phyloP scores from a whole-genome alignment of 2,113 vertebrate species.

The Tympanuchus pallidicinctus region DNA sequence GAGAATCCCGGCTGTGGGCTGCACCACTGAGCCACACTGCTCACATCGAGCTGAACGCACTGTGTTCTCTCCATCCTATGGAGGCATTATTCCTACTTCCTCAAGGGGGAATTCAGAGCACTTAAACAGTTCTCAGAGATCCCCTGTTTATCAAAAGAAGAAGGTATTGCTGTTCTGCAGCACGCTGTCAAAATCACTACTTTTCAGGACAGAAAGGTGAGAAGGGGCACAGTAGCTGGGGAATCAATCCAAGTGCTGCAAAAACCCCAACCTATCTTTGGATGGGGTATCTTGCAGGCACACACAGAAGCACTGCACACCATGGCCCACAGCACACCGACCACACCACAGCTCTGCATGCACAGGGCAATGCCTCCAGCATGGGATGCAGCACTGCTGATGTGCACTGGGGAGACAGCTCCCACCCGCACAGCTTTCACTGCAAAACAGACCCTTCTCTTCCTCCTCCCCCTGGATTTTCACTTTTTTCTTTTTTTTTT shows the following conservation, averaged over 20 bases:
- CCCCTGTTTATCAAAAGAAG: not conserved
- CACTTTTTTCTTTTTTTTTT: not conserved
- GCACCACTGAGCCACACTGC: not conserved
- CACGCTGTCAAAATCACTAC: slow-evolving; percentile 12
- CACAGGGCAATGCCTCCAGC: slow-evolving; percentile 10
- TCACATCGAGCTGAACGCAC: not conserved
- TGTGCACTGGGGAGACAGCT: not conserved
- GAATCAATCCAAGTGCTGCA: not conserved
- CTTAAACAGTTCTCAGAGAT: not conserved
- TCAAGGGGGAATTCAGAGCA: slow-evolving; percentile 44
- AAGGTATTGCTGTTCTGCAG: not conserved
- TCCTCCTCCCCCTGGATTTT: rapidly evolving
- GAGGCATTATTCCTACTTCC: slow-evolving; percentile 18
- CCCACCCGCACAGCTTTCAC: not conserved
- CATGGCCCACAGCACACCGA: not conserved
- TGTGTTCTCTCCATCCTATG: slow-evolving; percentile 14
- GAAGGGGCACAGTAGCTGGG: not conserved
- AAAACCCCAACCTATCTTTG: not conserved
- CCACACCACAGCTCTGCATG: not conserved
- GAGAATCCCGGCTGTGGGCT: slow-evolving; percentile 38
- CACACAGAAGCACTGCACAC: not conserved
- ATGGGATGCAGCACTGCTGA: slow-evolving; percentile 23
- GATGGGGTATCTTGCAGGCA: not conserved
- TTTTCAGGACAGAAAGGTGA: slow-evolving; percentile 35
- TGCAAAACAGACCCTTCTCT: not conserved